These are phyloP conservation scores for Arctopsyche grandis DNA, from an alignment of 1,140 invertebrate species.

Conservation along the genomic window DNA sequence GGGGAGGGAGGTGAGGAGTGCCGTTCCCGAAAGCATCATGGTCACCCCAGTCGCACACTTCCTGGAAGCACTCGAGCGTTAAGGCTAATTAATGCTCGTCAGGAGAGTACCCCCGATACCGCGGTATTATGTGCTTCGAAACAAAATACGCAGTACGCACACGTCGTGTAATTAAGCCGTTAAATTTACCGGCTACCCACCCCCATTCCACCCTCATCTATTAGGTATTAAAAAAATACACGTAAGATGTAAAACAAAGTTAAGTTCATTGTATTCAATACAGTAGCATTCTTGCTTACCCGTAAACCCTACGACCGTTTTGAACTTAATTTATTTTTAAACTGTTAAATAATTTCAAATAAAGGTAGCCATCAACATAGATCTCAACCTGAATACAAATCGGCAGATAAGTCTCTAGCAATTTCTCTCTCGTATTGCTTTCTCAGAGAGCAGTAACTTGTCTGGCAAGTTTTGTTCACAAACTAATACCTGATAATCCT, in stretches of 20 bases:
- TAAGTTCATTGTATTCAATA: background rate
- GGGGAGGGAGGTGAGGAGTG: background rate
- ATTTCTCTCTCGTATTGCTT: no score
- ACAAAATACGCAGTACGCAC: conserved; percentile 35
- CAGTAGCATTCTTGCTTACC: no score
- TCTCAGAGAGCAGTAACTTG: no score
- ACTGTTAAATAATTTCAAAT: no score
- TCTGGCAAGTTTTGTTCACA: no score
- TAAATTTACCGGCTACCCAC: conserved; percentile 2
- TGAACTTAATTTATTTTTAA: no score
- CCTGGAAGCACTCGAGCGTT: conserved; percentile 42
- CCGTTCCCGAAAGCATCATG: background rate
- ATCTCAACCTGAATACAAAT: no score
- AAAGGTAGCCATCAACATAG: no score
- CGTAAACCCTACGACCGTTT: no score
- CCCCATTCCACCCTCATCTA: background rate
- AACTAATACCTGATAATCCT: no score
- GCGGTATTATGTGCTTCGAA: conserved; percentile 26
- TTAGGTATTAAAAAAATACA: background rate
- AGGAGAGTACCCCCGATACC: conserved; percentile 42
- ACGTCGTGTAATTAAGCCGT: conserved; percentile 37
- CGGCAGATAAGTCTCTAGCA: no score
- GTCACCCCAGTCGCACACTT: conserved; percentile 15
- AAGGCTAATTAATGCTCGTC: conserved; percentile 49
- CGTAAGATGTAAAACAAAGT: background rate